These are phyloP conservation scores for Ophion ventricosus DNA, from an alignment of 2,888 invertebrate genomes.

Conservation along the genomic window DNA sequence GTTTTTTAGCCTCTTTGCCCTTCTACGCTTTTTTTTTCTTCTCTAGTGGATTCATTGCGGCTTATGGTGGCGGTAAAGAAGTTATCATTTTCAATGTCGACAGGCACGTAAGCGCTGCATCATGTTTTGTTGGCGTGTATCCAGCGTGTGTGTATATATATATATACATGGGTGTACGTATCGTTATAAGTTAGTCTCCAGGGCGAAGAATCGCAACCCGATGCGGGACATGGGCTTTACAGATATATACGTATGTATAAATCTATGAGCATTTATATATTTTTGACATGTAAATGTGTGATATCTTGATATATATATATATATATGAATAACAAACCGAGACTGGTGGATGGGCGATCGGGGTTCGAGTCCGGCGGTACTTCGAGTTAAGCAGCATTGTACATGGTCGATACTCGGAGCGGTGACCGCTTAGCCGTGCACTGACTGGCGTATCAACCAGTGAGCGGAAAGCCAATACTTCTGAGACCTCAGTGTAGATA, in stretches of 20 bases:
- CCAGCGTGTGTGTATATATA: background rate
- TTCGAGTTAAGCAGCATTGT: too few species aligned
- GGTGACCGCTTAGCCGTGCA: too few species aligned
- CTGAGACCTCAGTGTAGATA: too few species aligned
- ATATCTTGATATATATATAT: background rate
- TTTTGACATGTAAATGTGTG: background rate
- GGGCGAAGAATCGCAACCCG: slow-evolving; percentile 39
- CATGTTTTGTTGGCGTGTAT: slow-evolving; percentile 29
- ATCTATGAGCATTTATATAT: background rate
- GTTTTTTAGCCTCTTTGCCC: background rate
- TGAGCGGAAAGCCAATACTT: too few species aligned
- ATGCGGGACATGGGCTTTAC: slow-evolving; percentile 11
- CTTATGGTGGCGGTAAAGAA: slow-evolving; percentile 46
- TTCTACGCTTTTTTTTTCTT: slow-evolving; percentile 13
- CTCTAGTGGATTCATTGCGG: slow-evolving; percentile 14
- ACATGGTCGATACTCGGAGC: too few species aligned
- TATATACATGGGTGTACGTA: background rate
- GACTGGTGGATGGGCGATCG: too few species aligned
- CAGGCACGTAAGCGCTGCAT: slow-evolving; percentile 34
- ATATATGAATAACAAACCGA: background rate
- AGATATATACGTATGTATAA: background rate
- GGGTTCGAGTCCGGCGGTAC: too few species aligned
- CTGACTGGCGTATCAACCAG: too few species aligned
- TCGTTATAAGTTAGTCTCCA: background rate
- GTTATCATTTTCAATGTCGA: slow-evolving; percentile 66